Evolutionary conservation across 2,888 invertebrate genomes (phyloP), one percentile per base, ranked within the genome.

Genomic region (Parnassius glacialis): DNA sequence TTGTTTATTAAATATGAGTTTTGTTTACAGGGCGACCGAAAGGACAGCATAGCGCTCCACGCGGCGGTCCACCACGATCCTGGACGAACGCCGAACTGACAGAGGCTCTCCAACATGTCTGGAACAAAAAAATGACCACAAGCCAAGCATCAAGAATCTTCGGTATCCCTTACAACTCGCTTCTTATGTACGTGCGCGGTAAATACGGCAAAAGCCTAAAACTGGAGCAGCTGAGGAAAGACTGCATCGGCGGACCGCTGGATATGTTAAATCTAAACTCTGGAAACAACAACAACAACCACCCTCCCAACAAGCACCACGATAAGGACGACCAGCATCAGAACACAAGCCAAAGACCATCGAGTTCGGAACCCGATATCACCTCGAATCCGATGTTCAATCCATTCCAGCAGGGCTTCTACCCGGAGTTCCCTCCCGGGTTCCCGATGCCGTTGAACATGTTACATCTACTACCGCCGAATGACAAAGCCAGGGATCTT

Each of bases 51-150:
- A 96, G 96, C 74, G 97, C 97, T 48, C 97, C 97, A 34, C 93
- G 97, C 70, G 97, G 97, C 34, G 97, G 97, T 11, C 97, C 97
- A 11, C 97, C 97, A 0, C 93, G 97, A 60, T 97, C 97, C 1
- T 97, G 97, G 97, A 97, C 97, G 66, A 97, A 97, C 87, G 96
- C 96, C 47, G 97, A 97, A 78, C 92, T 97, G 58, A 97, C 97
- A 58, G 96, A 97, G 86, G 97, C 97, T 2, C 93, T 97, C 59
- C 97, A 97, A 78, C 97, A 97, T 85, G 97, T 97, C n/a, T 97
- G 97, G 97, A 97, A 97, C 87, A 97, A 97, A 80, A 97, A 97
- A 83, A 97, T 97, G 97, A 97, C 97, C 67, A 97, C 97, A 52
- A 97, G 97, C 77, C 97, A 97, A 85, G 97, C 97, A 10, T 97